Evolutionary conservation across 35 echinoderm and acorn worm genomes (phyloP), one percentile per base, ranked within the genome.

Genomic region (Apostichopus californicus): DNA sequence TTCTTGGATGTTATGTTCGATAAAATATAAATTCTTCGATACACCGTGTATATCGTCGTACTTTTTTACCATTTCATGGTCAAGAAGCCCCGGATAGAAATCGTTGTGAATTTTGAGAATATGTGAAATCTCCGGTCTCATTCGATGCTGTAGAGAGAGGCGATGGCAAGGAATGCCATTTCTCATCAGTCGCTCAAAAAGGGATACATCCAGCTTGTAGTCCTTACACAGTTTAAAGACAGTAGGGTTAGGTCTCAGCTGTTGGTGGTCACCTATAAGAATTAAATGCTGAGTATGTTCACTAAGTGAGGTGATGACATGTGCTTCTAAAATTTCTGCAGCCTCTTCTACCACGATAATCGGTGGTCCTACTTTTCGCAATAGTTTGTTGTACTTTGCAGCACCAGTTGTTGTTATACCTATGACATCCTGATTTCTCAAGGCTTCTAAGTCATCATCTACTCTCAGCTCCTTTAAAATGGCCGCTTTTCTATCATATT

Each of bases 281-380:
- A 98, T 98, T 11, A 98, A 80, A 90, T 98, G 94, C 79, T 98
- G 79, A 88, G 91, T 93, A 56, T 87, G 55, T 25, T 77, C 13
- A 59, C 77, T 94, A 12, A 92, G 63, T 20, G 92, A 56, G 34
- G 94, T 93, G 10, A 93, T 81, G 15, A 95, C 64, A 57, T 92
- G 88, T 55, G 94, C 94, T 93, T 95, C 79, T 26, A 90, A 61
- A 64, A 94, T 73, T 77, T 94, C 94, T 5, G 94, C 94, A 84
- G 94, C 94, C 84, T 99, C 97, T 78, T 99, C 97, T 2, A 99
- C 94, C 17, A 99, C 79, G 5, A 99, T 91, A 54, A 99, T 99
- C 22, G 77, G 87, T 56, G 97, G 90, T 58, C 92, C 63, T 18
- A 96, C 84, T 14, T 77, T 79, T 46, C 93, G 78, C 13, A 99